Conservation (phyloP, 2,797 vertebrate species). For the Pterois miles region DNA sequence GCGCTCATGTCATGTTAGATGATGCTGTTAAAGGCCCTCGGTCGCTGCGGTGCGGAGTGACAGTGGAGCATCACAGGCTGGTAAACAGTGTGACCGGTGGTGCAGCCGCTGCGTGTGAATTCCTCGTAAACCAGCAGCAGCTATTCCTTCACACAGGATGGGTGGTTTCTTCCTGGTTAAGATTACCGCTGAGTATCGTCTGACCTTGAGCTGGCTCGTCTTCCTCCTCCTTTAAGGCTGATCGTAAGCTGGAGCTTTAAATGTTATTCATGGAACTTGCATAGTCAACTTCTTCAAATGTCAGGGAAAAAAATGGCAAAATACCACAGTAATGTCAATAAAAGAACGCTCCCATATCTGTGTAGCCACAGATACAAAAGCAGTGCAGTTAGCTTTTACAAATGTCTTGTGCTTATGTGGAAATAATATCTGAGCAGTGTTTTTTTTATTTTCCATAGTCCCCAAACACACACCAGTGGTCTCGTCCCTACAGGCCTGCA, state of each 20-base stretch:
- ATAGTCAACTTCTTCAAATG: conserved; percentile 30
- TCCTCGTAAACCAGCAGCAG: conserved; percentile 55
- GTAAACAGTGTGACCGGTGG: conserved; percentile 13
- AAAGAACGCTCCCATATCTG: conserved; percentile 15
- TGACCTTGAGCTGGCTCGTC: conserved; percentile 68
- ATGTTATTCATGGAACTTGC: conserved; percentile 43
- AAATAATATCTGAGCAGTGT: neutral
- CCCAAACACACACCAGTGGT: conserved; percentile 6
- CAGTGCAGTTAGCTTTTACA: neutral
- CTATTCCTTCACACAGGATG: conserved; percentile 73
- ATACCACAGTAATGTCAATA: conserved; percentile 23
- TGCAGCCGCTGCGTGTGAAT: conserved; percentile 48
- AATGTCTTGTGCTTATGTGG: neutral
- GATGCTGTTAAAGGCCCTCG: conserved; percentile 23
- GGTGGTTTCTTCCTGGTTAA: conserved; percentile 78
- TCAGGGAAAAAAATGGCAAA: conserved; percentile 48
- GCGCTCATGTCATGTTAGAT: conserved; percentile 40
- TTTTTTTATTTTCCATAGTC: conserved; percentile 13
- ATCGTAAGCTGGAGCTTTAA: conserved; percentile 32
- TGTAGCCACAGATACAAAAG: neutral
- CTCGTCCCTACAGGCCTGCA: neutral
- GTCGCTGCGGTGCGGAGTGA: conserved; percentile 17
- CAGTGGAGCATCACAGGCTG: conserved; percentile 31
- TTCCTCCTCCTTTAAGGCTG: conserved; percentile 21
- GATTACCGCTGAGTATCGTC: conserved; percentile 59